Base-by-base conservation (phyloP, 2,113 vertebrate species). In the Apteryx owenii region DNA sequence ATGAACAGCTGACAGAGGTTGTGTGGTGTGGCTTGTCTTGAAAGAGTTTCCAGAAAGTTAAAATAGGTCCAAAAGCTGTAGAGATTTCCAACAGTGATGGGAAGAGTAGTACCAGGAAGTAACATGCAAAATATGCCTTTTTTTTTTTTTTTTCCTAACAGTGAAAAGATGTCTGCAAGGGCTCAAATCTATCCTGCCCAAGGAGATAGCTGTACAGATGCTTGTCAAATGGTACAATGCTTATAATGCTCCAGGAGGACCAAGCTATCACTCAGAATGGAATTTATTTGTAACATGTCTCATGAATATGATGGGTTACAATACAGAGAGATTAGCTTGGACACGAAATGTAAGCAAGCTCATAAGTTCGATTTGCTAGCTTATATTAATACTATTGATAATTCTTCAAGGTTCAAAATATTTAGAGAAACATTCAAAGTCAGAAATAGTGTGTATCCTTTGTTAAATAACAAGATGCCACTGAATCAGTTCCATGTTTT, bases 251-350 rank as follows among this genome's bases (percentile, higher is more conserved):
- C 99, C 99, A 0, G 99, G 99, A 23, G 99, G 99, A 23, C 99
- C 99, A 89, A 99, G 98, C 88, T 98, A 98, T 81, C 99, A 99
- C 81, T 99, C 99, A 0, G 99, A 99, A 94, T 99, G 99, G 99
- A 99, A 98, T 95, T 97, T 99, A 62, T 99, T 99, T 96, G 98
- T 99, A 82, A 99, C 98, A 5, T 99, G 99, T 85, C 98, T 99
- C 56, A 98, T 99, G 99, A 99, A 99, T 20, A 98, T 99, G 98
- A 99, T 99, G 99, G 99, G 99, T 76, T 99, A 99, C 98, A 99
- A 99, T 97, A 99, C 99, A 0, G 99, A 99, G 70, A 98, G 99
- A 20, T 98, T 99, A 66, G 95, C 96, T 4, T 99, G 99, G 99
- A 99, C 99, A 9, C 98, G 98, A 50, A 99, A 99, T 11, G 99